Evolutionary conservation across 2,797 vertebrate genomes (phyloP).

Genomic region (Phylloscopus collybita): DNA sequence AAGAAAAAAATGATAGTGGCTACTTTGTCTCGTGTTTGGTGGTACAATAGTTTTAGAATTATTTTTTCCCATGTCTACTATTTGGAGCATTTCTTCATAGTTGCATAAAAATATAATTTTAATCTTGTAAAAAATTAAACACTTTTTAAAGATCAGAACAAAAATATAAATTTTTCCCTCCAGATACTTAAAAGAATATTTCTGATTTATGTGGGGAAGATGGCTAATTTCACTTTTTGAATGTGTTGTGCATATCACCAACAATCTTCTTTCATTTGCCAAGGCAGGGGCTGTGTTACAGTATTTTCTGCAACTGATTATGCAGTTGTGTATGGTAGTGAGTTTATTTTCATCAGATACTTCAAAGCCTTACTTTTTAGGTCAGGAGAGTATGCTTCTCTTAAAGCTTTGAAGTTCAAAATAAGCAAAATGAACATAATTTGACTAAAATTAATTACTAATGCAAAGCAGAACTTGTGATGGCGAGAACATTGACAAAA

Average conservation of each 20-base stretch:
- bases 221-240: neutral
- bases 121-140: constrained; percentile 19
- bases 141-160: constrained; percentile 8
- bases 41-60: neutral
- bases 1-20: neutral
- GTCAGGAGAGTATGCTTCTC: constrained; percentile 41
- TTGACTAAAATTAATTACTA: constrained; percentile 68
- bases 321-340: constrained; percentile 6
- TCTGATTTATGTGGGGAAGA: neutral
- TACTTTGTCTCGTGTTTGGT: neutral
- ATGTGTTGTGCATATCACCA: neutral
- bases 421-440: constrained; percentile 57
- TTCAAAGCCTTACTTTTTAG: constrained; percentile 69
- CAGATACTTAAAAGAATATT: constrained; percentile 9
- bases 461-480: constrained; percentile 23
- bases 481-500: neutral
- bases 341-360: constrained; percentile 55
- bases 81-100: neutral
- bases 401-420: constrained; percentile 65
- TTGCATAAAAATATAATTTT: constrained; percentile 5
- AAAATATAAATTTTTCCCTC: constrained; percentile 30
- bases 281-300: neutral
- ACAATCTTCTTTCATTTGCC: neutral
- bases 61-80: neutral
- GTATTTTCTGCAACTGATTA: constrained; percentile 40